Conservation (phyloP, 1,140 invertebrate species). For the Luehdorfia chinensis region DNA sequence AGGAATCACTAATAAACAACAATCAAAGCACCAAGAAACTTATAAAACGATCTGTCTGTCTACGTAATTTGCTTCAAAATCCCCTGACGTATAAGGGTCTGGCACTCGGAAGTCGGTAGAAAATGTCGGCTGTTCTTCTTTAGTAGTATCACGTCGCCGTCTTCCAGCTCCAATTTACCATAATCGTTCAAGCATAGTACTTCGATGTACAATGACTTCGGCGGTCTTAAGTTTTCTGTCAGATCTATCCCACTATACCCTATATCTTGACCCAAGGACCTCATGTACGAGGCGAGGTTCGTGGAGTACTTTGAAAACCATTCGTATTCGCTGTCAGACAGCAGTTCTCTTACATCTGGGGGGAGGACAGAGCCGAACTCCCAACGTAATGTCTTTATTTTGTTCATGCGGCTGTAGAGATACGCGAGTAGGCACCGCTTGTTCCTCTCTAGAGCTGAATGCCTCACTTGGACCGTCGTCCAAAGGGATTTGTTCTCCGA, state of each 20-base stretch:
- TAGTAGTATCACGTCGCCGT: conserved; percentile 91
- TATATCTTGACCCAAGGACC: conserved; percentile 86
- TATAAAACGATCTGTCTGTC: no score
- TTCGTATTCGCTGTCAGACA: conserved; percentile 88
- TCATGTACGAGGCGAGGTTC: conserved; percentile 93
- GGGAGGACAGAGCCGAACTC: conserved; percentile 95
- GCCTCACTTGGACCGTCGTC: conserved; percentile 88
- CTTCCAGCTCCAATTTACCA: conserved; percentile 95
- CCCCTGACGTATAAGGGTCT: conserved; percentile 94
- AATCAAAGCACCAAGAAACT: no score
- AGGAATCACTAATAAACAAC: no score
- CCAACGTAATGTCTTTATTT: conserved; percentile 92
- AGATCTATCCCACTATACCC: conserved; percentile 88
- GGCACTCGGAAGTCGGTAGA: conserved; percentile 91
- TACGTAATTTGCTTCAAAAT: conserved; percentile 87
- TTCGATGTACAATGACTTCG: conserved; percentile 95
- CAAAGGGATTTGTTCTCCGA: conserved; percentile 69
- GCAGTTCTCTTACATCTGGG: conserved; percentile 86
- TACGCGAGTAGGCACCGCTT: conserved; percentile 94
- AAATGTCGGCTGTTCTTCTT: conserved; percentile 96
- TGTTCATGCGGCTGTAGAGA: conserved; percentile 89
- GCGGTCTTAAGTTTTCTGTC: conserved; percentile 92
- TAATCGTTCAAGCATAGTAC: conserved; percentile 93
- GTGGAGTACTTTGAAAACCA: conserved; percentile 95
- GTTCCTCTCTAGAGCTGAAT: conserved; percentile 91